These are phyloP conservation scores for Platyura marginata DNA, from an alignment of 1,140 invertebrate species.

Conservation along the genomic window DNA sequence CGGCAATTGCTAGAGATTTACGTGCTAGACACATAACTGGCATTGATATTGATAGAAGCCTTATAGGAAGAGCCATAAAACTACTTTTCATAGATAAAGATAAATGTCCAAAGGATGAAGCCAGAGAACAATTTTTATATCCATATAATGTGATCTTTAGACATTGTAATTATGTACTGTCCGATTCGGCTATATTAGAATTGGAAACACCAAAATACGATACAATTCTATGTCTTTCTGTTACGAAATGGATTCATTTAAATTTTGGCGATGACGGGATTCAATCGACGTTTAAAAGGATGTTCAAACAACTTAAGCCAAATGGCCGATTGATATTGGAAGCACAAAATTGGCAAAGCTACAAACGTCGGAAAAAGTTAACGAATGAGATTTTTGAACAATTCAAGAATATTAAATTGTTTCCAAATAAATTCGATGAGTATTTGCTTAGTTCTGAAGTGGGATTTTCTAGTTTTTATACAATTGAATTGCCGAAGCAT, in stretches of 20 bases:
- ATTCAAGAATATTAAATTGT: constrained; percentile 66
- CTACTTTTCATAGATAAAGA: neutral
- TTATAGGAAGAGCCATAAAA: constrained; percentile 39
- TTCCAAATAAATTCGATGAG: constrained; percentile 71
- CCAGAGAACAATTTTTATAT: constrained; percentile 7
- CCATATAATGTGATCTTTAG: constrained; percentile 16
- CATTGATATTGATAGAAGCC: constrained; percentile 82
- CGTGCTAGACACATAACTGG: constrained; percentile 68
- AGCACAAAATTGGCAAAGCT: constrained; percentile 81
- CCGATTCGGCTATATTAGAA: constrained; percentile 60
- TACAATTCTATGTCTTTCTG: constrained; percentile 80
- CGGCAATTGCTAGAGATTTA: constrained; percentile 67
- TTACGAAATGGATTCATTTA: constrained; percentile 97
- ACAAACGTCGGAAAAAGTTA: constrained; percentile 69
- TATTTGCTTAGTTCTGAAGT: constrained; percentile 74
- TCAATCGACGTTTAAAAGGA: constrained; percentile 77
- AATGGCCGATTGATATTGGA: constrained; percentile 86
- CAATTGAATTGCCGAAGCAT: constrained; percentile 64
- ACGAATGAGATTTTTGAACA: constrained; percentile 56
- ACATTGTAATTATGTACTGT: constrained; percentile 82
- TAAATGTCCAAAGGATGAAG: neutral
- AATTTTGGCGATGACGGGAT: constrained; percentile 94
- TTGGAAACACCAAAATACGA: constrained; percentile 79
- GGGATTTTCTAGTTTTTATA: constrained; percentile 70
- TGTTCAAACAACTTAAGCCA: constrained; percentile 71